Percentiles rank a stretch among this genome's conserved stretches.
Conservation (phyloP, 2,113 vertebrate genomes). For the Mus pahari region DNA sequence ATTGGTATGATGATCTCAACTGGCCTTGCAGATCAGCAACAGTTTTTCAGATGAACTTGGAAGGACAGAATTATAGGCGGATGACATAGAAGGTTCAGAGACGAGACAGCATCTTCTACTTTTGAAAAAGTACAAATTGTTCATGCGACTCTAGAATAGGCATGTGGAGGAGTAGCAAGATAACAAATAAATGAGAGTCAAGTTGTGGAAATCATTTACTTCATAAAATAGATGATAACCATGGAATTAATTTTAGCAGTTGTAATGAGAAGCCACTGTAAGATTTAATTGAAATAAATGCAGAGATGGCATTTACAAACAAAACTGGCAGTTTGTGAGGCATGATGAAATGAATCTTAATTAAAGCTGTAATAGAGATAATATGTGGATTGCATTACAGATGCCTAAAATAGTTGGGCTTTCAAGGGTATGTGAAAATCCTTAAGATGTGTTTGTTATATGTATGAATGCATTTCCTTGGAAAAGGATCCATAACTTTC, state of each 20-base stretch:
- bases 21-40: conserved; percentile 33
- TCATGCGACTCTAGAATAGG: neutral
- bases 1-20: neutral
- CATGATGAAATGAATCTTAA: neutral
- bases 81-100: neutral
- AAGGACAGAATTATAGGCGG: neutral
- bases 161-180: conserved; percentile 11
- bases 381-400: neutral
- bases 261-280: neutral
- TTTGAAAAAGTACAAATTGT: conserved; percentile 10
- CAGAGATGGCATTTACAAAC: conserved; percentile 18
- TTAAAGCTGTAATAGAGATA: conserved; percentile 25
- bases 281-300: conserved; percentile 39
- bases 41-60: conserved; percentile 6
- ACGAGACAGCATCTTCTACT: neutral
- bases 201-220: neutral
- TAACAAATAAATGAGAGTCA: neutral
- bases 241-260: neutral
- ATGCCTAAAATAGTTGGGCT: conserved; percentile 24
- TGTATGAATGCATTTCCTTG: conserved; percentile 33
- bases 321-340: conserved; percentile 13
- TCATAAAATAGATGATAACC: conserved; percentile 9
- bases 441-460: conserved; percentile 20
- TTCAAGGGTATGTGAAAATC: neutral
- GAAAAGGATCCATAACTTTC: neutral